Base-by-base conservation (phyloP, 2,888 invertebrate species). In the Belgica antarctica region DNA sequence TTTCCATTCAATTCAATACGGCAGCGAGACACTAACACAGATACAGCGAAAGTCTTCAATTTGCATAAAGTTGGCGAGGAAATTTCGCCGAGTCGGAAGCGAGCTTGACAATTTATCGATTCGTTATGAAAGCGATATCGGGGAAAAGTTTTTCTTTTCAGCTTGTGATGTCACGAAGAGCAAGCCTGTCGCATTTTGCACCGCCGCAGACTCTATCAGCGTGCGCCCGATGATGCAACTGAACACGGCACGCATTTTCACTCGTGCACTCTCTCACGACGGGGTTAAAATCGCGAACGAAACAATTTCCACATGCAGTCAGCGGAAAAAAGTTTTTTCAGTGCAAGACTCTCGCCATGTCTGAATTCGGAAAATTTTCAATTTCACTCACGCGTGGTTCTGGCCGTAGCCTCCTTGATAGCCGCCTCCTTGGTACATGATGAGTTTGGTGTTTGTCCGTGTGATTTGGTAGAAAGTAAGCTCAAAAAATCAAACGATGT, bases 401-500 rank as follows among this genome's bases (percentile, higher is more conserved):
- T 68, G 68, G 57, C 57, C 57, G 34, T 46, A 68, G 12, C 47
- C 47, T 68, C 68, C 68, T 57, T 68, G 68, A 68, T 68, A 68
- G n/a, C 47, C 46, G 65, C 68, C 68, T n/a, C n/a, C n/a, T 68
- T 68, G 68, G 57, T 68, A 68, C 68, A 68, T 68, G 7, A 17
- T 66, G 27, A 25, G 8, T 17, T 47, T 41, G 25, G 46, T 47
- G 65, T 47, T 66, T 47, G 19, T 66, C 28, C 46, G 27, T 15
- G 15, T 27, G 46, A 22, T 28, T 47, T 27, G 27, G 19, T 46
- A 27, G 27, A 24, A 25, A 46, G 2, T 15, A 46, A 66, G 41
- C 17, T 63, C 34, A n/a, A 36, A n/a, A n/a, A 66, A 46, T 25
- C 46, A 66, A 47, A 27, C 27, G 46, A 66, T 47, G 27, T 15